phyloP scores from a whole-genome alignment of 37 sponge, comb jelly and placozoan species.

The Halisarca cf. caerulea region DNA sequence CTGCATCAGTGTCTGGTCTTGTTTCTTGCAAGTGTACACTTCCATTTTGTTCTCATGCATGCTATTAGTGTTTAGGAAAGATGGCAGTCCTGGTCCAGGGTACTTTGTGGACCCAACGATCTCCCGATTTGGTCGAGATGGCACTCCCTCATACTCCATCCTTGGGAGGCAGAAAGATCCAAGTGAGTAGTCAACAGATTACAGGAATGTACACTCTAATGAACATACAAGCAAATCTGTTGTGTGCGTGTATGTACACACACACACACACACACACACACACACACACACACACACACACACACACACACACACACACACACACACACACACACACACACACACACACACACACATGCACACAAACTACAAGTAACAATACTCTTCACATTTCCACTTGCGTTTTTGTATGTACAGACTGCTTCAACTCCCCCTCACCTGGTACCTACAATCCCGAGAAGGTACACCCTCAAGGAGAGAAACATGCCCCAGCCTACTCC shows the following conservation, averaged over 20 bases:
- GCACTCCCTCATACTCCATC: conserved; percentile 92
- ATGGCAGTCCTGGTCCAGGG: conserved; percentile 94
- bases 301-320: too few species aligned
- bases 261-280: too few species aligned
- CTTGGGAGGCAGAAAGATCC: conserved; percentile 90
- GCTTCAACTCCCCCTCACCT: conserved; percentile 92
- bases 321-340: too few species aligned
- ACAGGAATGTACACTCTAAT: background rate
- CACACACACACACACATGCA: too few species aligned
- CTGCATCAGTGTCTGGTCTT: too few species aligned
- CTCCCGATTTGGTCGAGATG: conserved; percentile 88
- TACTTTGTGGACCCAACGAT: conserved; percentile 80
- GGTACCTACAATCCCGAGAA: conserved; percentile 91
- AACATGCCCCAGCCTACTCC: conserved; percentile 92
- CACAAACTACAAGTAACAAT: too few species aligned
- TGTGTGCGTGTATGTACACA: background rate
- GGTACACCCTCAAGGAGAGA: conserved; percentile 92
- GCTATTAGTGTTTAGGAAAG: conserved; percentile 82
- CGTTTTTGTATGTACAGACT: conserved; percentile 39
- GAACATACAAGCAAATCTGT: background rate
- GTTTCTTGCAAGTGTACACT: background rate
- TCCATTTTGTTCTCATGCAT: background rate
- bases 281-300: too few species aligned
- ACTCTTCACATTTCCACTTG: too few species aligned
- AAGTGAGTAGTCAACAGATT: conserved; percentile 52